Base-by-base conservation (phyloP, 2,113 vertebrate species). In the Rhea pennata region DNA sequence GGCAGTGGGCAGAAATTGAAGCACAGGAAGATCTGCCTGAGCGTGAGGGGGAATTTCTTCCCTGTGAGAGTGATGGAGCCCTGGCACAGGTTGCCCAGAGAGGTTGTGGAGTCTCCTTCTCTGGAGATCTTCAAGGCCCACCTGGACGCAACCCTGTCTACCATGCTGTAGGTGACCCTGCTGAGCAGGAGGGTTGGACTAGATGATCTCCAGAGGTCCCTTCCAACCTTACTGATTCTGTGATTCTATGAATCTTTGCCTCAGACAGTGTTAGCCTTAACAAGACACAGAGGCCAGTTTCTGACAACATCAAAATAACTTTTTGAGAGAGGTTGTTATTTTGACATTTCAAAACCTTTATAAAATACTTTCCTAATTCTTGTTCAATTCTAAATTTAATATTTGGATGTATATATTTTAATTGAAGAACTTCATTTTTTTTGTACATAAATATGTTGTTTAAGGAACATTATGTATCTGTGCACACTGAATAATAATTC, bases 401-500 rank as follows among this genome's bases (percentile, higher is more conserved):
- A 50, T 53, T 84, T 73, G 19, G 42, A 13, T 33, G 10, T 59
- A 6, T 59, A 11, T 2, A 50, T 31, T 42, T 54, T 82, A 54
- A 26, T 5, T 40, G 22, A 23, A 21, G 11, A 6, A 2, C 29
- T 58, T 58, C 15, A 58, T 5, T 19, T 69, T 19, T 69, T 39
- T 61, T 6, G 3, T 76, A 29, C 3, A 33, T 3, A 44, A 7
- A 59, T 54, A 7, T 0, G 2, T 81, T 73, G 20, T 70, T 75
- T 87, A 78, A 79, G 36, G n/a, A 90, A 40, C 61, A 33, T 11
- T 1, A 2, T 1, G 3, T 75, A 10, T 76, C 85, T 40, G 53
- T 1, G 1, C 9, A 58, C 58, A n/a, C 33, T 40, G 31, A 26
- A 1, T 48, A 59, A 0, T 3, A 62, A 29, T 82, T 78, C 46